Base-by-base conservation (phyloP, 2,888 invertebrate genomes). In the Idaea aversata region DNA sequence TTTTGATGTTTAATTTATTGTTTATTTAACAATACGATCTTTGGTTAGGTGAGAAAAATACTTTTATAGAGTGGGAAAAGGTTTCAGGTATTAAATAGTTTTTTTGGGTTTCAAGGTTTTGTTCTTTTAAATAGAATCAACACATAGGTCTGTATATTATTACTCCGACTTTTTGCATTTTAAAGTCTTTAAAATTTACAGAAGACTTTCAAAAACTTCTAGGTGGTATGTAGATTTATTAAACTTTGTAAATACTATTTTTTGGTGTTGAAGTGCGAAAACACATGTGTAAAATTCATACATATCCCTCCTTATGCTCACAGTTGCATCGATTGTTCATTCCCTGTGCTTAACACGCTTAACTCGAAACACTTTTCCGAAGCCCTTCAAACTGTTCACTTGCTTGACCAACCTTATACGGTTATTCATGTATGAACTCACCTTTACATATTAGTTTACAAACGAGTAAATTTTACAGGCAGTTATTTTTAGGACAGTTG, bases 271-370 rank as follows among this genome's bases (percentile, higher is more conserved):
- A 7, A 7, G 4, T 3, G 0, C 47, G 7, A 10, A 10, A 47
- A 47, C 47, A 47, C 13, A 10, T 10, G 10, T 6, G 47, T 47
- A 13, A 47, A 47, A 13, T 47, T 47, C 47, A 47, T 47, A 47
- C 74, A 3, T 25, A 77, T 82, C 81, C 82, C 76, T 75, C 68
- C 60, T 64, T 67, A 67, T 70, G 65, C 69, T 70, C 67, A 67
- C 68, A 76, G 72, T 72, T 75, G 68, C 73, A 70, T 67, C 66
- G 71, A 70, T 76, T 74, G 73, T 70, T 73, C 47, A 47, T 10
- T 47, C 47, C 10, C 47, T 47, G 47, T 47, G 13, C 47, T 0
- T 47, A 47, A 47, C 47, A 47, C 10, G 47, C 47, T 47, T 47
- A 47, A 47, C 47, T 47, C 47, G 47, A 47, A 25, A 3, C 25